Evolutionary conservation across 2,113 vertebrate genomes (phyloP).

Genomic region (Brachyistius frenatus): DNA sequence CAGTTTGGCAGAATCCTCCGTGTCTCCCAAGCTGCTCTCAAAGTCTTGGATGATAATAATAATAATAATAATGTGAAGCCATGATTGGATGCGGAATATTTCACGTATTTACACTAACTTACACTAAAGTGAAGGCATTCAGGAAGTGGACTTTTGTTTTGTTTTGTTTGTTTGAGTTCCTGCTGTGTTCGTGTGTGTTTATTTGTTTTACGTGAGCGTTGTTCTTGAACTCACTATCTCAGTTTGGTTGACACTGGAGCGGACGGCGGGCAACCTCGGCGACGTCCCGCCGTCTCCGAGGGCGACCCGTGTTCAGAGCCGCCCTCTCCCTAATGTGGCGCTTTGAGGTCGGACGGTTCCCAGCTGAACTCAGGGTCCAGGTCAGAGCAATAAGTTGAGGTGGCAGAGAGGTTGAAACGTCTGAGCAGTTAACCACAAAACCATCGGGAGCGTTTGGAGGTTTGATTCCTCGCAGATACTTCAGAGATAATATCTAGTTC

Average conservation of each 20-base stretch:
- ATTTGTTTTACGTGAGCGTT: not conserved
- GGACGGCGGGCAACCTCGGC: no score
- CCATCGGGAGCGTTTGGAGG: not conserved
- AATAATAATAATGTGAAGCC: not conserved
- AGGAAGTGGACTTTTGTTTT: not conserved
- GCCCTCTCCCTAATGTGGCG: not conserved
- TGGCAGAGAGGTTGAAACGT: not conserved
- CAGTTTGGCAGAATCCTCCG: not conserved
- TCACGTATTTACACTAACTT: not conserved
- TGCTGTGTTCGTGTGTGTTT: not conserved
- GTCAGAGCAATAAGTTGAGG: conserved; percentile 57
- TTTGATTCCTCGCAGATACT: no score
- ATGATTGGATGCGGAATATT: not conserved
- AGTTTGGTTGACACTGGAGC: conserved; percentile 6
- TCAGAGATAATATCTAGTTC: no score
- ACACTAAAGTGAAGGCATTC: not conserved
- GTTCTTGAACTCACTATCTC: not conserved
- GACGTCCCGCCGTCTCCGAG: no score
- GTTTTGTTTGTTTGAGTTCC: conserved; percentile 2
- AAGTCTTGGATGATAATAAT: not conserved
- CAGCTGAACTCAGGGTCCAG: conserved; percentile 46
- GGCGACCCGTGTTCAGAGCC: no score
- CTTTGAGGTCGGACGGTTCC: not conserved
- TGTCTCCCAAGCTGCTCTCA: not conserved
- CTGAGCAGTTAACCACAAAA: not conserved